Evolutionary conservation across 2,888 invertebrate species (phyloP), one percentile per base, ranked within the genome.

Genomic region (Caenorhabditis sp.): DNA sequence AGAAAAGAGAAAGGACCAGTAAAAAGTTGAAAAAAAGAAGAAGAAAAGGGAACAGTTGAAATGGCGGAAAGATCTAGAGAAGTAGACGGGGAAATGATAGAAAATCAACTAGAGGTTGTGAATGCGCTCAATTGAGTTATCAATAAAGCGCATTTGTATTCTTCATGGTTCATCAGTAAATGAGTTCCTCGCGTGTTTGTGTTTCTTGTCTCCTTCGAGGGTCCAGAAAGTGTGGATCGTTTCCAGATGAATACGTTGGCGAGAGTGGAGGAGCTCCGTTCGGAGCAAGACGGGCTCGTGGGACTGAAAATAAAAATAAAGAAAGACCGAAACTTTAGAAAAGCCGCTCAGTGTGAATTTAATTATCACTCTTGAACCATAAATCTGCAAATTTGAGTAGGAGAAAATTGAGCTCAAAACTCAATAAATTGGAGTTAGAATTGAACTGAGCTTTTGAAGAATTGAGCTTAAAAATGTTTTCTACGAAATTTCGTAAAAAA

Each of bases 111-210:
- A 22, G 22, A 54, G 31, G 31, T 12, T 49, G 49, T 22, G 10
- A 51, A 54, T 35, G 8, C 31, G 31, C 31, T 35, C 31, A 35
- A 35, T 4, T 4, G 31, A 35, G 31, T 35, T 35, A 35, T 4
- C 31, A 35, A 8, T 35, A 54, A 24, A 16, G n/a, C 10, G n/a
- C 26, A n/a, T n/a, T 22, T 24, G 12, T 24, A 24, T 68, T 54
- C 14, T 88, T 38, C 8, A 35, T 35, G 8, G 31, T 35, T 35
- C 4, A 6, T 35, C 74, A 90, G 47, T 88, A 88, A 68, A 90
- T 89, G 54, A 89, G 85, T 54, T 91, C 90, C 68, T 90, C 89
- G 61, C 89, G 86, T 19, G 91, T 91, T 63, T 91, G 91, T 2
- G 85, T 85, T 61, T 91, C 91, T 61, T 84, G 88, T 85, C 86